Base-by-base conservation (phyloP, 2,888 invertebrate species). In the Dermolepida albohirtum region DNA sequence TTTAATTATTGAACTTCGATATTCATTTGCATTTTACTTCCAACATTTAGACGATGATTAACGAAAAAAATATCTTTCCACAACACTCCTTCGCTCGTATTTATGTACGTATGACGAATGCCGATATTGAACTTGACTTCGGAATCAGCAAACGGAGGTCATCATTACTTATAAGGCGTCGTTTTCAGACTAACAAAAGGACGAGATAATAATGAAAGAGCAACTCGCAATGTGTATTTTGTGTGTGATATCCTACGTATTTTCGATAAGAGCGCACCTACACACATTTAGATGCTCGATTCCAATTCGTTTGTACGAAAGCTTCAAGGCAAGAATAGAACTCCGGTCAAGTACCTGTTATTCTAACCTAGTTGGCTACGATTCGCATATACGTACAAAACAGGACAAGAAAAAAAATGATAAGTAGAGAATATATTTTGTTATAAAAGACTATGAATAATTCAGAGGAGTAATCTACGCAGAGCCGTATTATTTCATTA, bases 311-410 rank as follows among this genome's bases (percentile, higher is more conserved):
- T 6, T 12, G 47, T 7, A 16, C 8, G 14, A 10, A 34, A 29
- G 34, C 11, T 59, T 16, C 34, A 27, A 34, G 47, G 59, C 14
- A 62, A 62, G n/a, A 47, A n/a, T 11, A 47, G n/a, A 34, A 5
- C 16, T 34, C 39, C 59, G 59, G 59, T 62, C 59, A 62, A 62
- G 47, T 62, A 47, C 59, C 59, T 47, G 47, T 39, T 62, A 47
- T 34, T 49, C 27, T 62, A 62, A 62, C 47, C 59, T 47, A 62
- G 47, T 62, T 62, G 59, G 16, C 17, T 14, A 14, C 39, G 40
- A 55, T 17, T 55, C 41, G 40, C 41, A 52, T 7, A 27, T 22
- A 22, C 17, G 10, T 27, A 54, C n/a, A 34, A 5, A 29, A 7
- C 16, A 47, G 5, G 44, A 59, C 29, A 44, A 8, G 27, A 11